These are phyloP conservation scores for Sebastolobus altivelis DNA, from an alignment of 2,797 vertebrate species.

Conservation along the genomic window DNA sequence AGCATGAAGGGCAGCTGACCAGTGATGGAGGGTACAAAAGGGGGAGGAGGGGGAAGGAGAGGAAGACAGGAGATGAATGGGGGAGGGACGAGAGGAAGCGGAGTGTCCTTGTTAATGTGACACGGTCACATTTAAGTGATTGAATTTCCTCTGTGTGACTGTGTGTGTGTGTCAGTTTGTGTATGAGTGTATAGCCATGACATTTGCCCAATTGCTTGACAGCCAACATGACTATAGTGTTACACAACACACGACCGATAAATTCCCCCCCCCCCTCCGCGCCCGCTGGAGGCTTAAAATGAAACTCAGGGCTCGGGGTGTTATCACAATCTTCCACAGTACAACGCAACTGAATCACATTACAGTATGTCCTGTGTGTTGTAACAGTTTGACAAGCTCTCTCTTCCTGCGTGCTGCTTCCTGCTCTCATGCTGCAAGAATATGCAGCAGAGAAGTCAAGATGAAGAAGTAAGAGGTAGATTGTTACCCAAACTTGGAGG, in stretches of 20 bases:
- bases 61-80: slow-evolving; percentile 51
- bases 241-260: slow-evolving; percentile 63
- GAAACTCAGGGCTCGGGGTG: slow-evolving; percentile 30
- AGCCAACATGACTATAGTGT: slow-evolving; percentile 59
- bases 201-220: slow-evolving; percentile 66
- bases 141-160: slow-evolving; percentile 70
- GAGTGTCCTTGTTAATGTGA: slow-evolving; percentile 79
- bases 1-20: slow-evolving; percentile 44
- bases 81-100: slow-evolving; percentile 73
- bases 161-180: slow-evolving; percentile 34
- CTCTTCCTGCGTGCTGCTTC: slow-evolving; percentile 18
- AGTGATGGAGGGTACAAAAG: slow-evolving; percentile 11
- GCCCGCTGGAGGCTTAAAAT: slow-evolving; percentile 22
- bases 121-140: slow-evolving; percentile 79
- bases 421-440: slow-evolving; percentile 17
- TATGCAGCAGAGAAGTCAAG: slow-evolving; percentile 9
- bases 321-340: slow-evolving; percentile 34
- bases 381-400: slow-evolving; percentile 26
- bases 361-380: slow-evolving; percentile 23
- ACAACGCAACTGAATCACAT: slow-evolving; percentile 33
- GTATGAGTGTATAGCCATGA: slow-evolving; percentile 40
- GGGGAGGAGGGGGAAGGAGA: background rate
- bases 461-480: background rate
- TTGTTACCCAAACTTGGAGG: background rate
- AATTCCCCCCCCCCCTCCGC: slow-evolving; percentile 6